Base-by-base conservation (phyloP, 1,140 invertebrate genomes). In the Bursaphelenchus mucronatus region DNA sequence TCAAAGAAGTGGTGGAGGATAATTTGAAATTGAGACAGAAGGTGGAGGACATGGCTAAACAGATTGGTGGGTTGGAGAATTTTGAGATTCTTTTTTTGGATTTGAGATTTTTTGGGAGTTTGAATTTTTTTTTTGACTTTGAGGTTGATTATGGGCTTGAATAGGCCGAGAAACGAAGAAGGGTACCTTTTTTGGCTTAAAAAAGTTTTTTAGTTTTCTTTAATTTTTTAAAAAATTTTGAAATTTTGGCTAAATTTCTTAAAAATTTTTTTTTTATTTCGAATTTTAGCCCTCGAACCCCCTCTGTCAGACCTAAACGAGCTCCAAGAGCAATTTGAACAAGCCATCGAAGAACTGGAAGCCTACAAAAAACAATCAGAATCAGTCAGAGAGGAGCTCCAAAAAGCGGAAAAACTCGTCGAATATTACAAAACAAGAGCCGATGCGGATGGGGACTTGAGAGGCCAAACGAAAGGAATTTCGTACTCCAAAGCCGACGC, bases 341-440 rank as follows among this genome's bases (percentile, higher is more conserved):
- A n/a, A 11, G 41, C 11, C 13, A n/a, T 17, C 19, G 57, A 59
- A 17, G 57, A 59, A 4, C 10, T 50, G 40, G 41, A n/a, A 30
- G 13, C 43, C 13, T 59, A 15, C 21, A 43, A 59, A 39, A 17
- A 50, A 50, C 13, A 59, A 50, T 1, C 30, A 1, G 57, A 59
- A 45, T 11, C 41, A 13, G 11, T 13, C 11, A 43, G 3, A n/a
- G 30, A 15, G 21, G 40, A 59, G 52, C 19, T 59, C 13, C 11
- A 39, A 17, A 39, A 44, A 15, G 1, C 45, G 1, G 1, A 59
- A 7, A 59, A 30, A 39, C 45, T 44, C 10, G 41, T 43, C 21
- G 57, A 45, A n/a, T 59, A 40, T 39, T 59, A 59, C 39, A 59
- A 59, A 43, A 59, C 45, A 44, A 59, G 19, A n/a, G 57, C 13